Conservation (phyloP, 2,113 vertebrate species). For the Empidonax alnorum region DNA sequence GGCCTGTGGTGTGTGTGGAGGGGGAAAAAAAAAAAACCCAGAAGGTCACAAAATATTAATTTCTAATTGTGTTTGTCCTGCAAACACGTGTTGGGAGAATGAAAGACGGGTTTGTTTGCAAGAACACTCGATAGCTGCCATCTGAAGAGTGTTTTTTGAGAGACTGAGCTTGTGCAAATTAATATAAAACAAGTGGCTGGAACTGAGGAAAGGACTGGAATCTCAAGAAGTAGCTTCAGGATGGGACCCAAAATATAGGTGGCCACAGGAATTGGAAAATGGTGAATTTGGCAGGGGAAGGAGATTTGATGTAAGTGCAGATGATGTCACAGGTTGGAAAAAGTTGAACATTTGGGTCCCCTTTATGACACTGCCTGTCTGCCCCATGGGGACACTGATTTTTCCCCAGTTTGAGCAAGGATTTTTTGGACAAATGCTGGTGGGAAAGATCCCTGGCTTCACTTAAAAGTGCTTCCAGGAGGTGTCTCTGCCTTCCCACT, state of each 20-base stretch:
- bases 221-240: background rate
- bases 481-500: background rate
- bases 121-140: background rate
- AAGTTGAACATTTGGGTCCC: background rate
- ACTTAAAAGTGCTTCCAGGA: background rate
- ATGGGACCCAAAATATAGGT: background rate
- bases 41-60: background rate
- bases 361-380: fast-evolving
- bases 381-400: background rate
- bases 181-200: background rate
- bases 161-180: background rate
- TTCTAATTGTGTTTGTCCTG: background rate
- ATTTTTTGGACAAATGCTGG: background rate
- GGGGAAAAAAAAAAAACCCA: background rate
- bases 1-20: no score
- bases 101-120: background rate
- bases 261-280: background rate
- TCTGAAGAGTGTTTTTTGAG: background rate
- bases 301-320: background rate
- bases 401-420: background rate
- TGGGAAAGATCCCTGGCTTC: background rate
- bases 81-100: fast-evolving
- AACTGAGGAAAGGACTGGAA: background rate
- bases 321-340: background rate
- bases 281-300: background rate